Conservation (phyloP, 2,888 invertebrate species). For the Synergus japonicus region DNA sequence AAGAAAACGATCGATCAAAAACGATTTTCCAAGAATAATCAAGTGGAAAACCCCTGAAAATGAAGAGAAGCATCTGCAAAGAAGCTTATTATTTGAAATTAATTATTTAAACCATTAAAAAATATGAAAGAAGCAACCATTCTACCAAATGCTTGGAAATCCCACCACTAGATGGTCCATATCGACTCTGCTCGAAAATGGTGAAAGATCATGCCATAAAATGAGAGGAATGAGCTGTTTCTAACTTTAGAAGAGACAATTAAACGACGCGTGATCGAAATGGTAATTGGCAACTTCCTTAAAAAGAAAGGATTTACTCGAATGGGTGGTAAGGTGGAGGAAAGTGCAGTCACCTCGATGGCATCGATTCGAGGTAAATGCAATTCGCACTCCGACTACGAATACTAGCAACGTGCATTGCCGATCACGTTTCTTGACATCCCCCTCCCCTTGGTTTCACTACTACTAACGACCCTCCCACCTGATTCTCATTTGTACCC, state of each 20-base stretch:
- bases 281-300: constrained; percentile 35
- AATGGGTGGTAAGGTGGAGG: constrained; percentile 19
- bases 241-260: constrained; percentile 25
- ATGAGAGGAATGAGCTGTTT: background rate
- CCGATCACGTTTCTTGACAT: constrained; percentile 29
- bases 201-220: background rate
- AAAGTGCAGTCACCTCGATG: constrained; percentile 36
- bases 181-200: background rate
- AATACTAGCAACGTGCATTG: constrained; percentile 17
- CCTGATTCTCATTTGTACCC: constrained; percentile 23
- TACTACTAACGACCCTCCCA: background rate
- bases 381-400: constrained; percentile 1
- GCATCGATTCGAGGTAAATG: constrained; percentile 28
- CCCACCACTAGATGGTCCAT: background rate
- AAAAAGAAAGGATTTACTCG: constrained; percentile 34
- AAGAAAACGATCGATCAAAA: background rate
- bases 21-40: background rate
- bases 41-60: too few species aligned
- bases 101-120: too few species aligned
- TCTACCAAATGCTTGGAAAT: background rate
- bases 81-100: too few species aligned
- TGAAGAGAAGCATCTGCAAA: too few species aligned
- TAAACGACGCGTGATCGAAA: constrained; percentile 21
- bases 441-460: background rate
- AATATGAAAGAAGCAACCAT: too few species aligned